Evolutionary conservation across 2,888 invertebrate genomes (phyloP).

Genomic region (Tipula lateralis): DNA sequence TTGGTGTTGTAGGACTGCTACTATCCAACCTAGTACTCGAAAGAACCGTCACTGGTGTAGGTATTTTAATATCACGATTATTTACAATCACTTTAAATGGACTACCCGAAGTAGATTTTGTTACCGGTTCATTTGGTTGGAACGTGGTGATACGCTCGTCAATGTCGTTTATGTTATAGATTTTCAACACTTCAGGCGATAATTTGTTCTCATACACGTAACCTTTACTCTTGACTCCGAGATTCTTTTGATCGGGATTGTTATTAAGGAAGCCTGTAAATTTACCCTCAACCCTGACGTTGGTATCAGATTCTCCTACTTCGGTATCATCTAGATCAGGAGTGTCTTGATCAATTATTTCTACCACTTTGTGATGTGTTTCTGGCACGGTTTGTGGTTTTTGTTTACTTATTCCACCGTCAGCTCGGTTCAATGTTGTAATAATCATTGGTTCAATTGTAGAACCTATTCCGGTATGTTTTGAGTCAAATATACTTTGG

Average conservation of each 20-base stretch:
- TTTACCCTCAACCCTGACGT: neutral
- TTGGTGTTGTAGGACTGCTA: neutral
- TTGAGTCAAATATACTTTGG: neutral
- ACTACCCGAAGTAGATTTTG: neutral
- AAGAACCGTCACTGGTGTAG: neutral
- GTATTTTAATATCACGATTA: no score
- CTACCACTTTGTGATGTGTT: neutral
- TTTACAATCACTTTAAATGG: no score
- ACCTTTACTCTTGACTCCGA: neutral
- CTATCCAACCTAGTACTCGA: neutral
- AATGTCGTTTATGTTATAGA: neutral
- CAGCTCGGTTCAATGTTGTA: neutral
- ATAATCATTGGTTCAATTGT: neutral
- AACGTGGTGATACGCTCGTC: neutral
- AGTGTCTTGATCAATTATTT: neutral
- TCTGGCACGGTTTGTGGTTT: neutral
- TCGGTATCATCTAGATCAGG: neutral
- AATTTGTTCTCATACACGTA: slow-evolving; percentile 3
- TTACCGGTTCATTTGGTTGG: neutral
- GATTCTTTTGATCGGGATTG: neutral
- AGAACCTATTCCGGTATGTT: neutral
- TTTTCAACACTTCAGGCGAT: neutral
- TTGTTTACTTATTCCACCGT: neutral
- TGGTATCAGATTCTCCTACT: neutral
- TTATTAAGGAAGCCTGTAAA: neutral